These are phyloP conservation scores for Coleophora deauratella DNA, from an alignment of 2,888 invertebrate species.

Conservation along the genomic window DNA sequence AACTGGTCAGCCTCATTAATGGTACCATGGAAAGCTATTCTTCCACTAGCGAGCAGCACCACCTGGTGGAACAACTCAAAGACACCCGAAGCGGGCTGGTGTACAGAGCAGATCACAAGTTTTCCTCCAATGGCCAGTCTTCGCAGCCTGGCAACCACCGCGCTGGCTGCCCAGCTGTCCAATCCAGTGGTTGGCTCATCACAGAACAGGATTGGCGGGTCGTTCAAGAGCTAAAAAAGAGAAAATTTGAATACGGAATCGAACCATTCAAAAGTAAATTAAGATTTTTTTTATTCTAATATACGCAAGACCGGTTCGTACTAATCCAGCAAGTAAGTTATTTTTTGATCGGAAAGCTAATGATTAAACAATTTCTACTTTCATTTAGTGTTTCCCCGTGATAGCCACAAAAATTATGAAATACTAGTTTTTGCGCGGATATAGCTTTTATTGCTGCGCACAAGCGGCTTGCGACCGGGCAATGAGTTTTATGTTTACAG, in stretches of 20 bases:
- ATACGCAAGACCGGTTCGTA: too few species aligned
- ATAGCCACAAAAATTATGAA: too few species aligned
- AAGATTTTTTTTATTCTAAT: too few species aligned
- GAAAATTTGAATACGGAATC: slow-evolving; percentile 1
- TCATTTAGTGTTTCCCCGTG: too few species aligned
- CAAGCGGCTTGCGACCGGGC: too few species aligned
- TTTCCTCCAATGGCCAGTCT: slow-evolving; percentile 80
- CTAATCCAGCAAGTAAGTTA: too few species aligned
- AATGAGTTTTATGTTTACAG: too few species aligned
- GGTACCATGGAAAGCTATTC: slow-evolving; percentile 85
- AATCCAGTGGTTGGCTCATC: slow-evolving; percentile 96
- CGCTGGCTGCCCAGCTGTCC: slow-evolving; percentile 90
- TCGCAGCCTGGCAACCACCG: slow-evolving; percentile 81
- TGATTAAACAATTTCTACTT: too few species aligned
- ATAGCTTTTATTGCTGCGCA: too few species aligned
- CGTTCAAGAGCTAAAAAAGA: slow-evolving; percentile 80
- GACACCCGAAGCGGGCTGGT: slow-evolving; percentile 92
- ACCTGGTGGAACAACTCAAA: slow-evolving; percentile 88
- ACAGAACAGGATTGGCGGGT: slow-evolving; percentile 92
- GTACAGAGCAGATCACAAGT: slow-evolving; percentile 89
- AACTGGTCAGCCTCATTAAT: slow-evolving; percentile 79
- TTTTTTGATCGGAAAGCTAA: too few species aligned
- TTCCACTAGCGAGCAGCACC: slow-evolving; percentile 83
- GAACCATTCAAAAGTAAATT: too few species aligned
- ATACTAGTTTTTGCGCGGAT: too few species aligned